These are phyloP conservation scores for Oxytorus armatus DNA, from an alignment of 2,888 invertebrate genomes.

Conservation along the genomic window DNA sequence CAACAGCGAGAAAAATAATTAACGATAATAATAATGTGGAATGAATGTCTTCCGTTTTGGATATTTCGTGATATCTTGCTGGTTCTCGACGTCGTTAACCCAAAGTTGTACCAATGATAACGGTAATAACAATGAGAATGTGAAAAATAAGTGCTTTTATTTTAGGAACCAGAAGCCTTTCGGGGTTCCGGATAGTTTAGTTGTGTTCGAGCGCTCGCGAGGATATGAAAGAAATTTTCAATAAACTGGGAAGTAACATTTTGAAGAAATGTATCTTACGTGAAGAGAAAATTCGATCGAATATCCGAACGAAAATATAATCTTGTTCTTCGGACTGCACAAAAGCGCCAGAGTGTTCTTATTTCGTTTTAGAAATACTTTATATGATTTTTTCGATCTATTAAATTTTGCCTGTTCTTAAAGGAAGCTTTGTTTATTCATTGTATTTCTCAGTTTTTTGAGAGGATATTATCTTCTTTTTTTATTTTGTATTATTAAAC, in stretches of 20 bases:
- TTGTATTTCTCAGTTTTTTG: neutral
- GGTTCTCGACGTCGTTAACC: neutral
- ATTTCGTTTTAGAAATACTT: constrained; percentile 4
- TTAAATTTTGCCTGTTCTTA: neutral
- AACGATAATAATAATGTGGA: constrained; percentile 21
- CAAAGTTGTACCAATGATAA: constrained; percentile 4
- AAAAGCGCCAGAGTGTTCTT: constrained; percentile 27
- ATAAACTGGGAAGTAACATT: constrained; percentile 13
- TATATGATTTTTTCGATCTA: neutral
- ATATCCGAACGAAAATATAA: neutral
- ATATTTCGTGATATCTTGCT: neutral
- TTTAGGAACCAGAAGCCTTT: constrained; percentile 4
- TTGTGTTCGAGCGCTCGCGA: neutral
- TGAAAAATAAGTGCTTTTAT: constrained; percentile 28
- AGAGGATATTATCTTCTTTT: neutral
- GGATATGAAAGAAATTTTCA: constrained; percentile 17
- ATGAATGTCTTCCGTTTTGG: constrained; percentile 26
- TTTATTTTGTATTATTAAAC: neutral
- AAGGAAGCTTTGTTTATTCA: neutral
- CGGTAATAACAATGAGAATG: constrained; percentile 25
- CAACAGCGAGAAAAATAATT: neutral
- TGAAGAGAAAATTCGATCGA: neutral
- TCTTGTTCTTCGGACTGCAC: neutral
- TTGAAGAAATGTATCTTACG: neutral
- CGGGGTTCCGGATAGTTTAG: constrained; percentile 1